Percentiles rank a stretch among this genome's conserved stretches.
These are phyloP conservation scores for Battus philenor DNA, from an alignment of 1,140 invertebrate species.

Conservation along the genomic window DNA sequence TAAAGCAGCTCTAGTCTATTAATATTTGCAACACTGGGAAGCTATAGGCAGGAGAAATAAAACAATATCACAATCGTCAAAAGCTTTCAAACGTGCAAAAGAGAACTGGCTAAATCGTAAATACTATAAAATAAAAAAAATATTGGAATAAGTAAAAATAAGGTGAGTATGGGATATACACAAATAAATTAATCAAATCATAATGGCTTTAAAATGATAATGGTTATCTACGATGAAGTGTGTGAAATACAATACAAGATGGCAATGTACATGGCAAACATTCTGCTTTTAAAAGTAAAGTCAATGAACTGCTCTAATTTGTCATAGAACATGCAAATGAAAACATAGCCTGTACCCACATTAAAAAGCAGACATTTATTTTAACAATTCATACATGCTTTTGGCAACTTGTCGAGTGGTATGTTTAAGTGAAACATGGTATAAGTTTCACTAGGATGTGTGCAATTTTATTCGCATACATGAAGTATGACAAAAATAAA, in stretches of 20 bases:
- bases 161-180: neutral
- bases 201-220: neutral
- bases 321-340: neutral
- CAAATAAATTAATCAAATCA: neutral
- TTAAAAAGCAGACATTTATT: slow-evolving; percentile 15
- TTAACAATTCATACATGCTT: slow-evolving; percentile 65
- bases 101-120: slow-evolving; percentile 3
- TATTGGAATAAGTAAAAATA: slow-evolving; percentile 5
- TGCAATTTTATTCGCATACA: slow-evolving; percentile 5
- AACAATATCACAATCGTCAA: slow-evolving; percentile 74
- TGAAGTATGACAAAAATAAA: slow-evolving; percentile 1
- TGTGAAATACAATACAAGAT: slow-evolving; percentile 3
- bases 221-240: neutral
- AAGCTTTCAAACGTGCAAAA: slow-evolving; percentile 72
- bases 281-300: neutral
- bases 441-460: neutral
- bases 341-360: neutral
- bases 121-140: slow-evolving; percentile 10
- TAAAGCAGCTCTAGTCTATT: slow-evolving; percentile 35
- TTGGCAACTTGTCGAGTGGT: slow-evolving; percentile 9
- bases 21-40: slow-evolving; percentile 43
- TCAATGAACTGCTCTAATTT: neutral
- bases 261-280: neutral
- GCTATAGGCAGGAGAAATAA: slow-evolving; percentile 49
- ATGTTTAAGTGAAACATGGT: no score